These are phyloP conservation scores for Odontamblyopus lacepedii DNA, from an alignment of 2,797 vertebrate species.

Conservation along the genomic window DNA sequence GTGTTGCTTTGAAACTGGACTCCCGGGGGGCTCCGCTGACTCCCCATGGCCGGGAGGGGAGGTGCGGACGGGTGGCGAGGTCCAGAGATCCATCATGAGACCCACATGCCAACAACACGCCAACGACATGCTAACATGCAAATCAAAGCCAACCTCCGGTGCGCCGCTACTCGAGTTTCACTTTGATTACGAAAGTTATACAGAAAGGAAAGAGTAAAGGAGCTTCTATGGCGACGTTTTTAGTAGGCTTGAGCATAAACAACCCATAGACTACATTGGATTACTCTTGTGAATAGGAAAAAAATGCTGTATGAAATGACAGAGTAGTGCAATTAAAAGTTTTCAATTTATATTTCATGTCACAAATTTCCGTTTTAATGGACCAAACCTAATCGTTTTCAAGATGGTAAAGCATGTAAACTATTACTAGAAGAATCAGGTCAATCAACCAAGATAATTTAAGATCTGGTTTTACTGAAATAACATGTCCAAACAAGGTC, in stretches of 20 bases:
- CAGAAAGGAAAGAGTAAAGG: neutral
- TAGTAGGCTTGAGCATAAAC: neutral
- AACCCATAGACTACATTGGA: neutral
- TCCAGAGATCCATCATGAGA: slow-evolving; percentile 60
- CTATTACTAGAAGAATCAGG: too few species aligned
- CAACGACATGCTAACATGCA: slow-evolving; percentile 4
- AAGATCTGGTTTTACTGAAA: too few species aligned
- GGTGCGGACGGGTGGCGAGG: slow-evolving; percentile 53
- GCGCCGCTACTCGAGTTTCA: slow-evolving; percentile 39
- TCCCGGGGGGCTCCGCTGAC: slow-evolving; percentile 26
- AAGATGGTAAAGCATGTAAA: too few species aligned
- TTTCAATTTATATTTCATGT: too few species aligned
- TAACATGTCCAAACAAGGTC: too few species aligned
- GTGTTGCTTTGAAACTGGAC: slow-evolving; percentile 79
- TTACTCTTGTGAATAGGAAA: neutral
- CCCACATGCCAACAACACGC: slow-evolving; percentile 32
- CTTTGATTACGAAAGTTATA: slow-evolving; percentile 38
- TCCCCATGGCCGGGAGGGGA: slow-evolving; percentile 29
- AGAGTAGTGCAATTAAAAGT: too few species aligned
- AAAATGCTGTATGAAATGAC: neutral
- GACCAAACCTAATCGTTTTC: neutral
- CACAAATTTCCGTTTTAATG: neutral
- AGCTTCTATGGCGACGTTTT: neutral
- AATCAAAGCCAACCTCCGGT: slow-evolving; percentile 45
- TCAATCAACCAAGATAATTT: too few species aligned